These are phyloP conservation scores for Dipus sagitta DNA, from an alignment of 2,797 vertebrate genomes.

Conservation along the genomic window DNA sequence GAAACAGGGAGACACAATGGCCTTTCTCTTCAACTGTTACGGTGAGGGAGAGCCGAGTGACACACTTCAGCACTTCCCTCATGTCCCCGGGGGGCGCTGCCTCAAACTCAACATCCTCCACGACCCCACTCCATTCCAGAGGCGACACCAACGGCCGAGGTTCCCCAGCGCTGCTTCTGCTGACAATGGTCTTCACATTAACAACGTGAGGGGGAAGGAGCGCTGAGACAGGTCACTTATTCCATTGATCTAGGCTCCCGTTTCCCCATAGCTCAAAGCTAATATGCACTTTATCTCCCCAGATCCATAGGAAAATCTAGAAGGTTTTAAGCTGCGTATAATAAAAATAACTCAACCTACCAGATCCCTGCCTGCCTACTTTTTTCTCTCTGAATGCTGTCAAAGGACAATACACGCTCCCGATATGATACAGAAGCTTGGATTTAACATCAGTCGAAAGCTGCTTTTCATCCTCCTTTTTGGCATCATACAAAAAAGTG, in stretches of 20 bases:
- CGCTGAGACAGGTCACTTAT: background rate
- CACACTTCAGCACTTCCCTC: background rate
- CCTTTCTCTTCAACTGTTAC: background rate
- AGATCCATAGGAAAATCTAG: constrained; percentile 6
- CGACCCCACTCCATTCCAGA: background rate
- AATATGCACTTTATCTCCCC: constrained; percentile 22
- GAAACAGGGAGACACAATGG: background rate
- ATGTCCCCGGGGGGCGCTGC: background rate
- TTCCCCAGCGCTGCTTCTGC: background rate
- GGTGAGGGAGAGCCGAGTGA: background rate
- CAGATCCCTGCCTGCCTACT: background rate
- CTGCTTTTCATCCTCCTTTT: background rate
- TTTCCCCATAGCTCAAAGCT: background rate
- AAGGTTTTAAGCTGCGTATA: background rate
- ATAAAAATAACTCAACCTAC: constrained; percentile 49
- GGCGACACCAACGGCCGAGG: background rate
- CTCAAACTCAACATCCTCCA: background rate
- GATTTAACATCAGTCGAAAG: background rate
- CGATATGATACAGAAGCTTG: background rate
- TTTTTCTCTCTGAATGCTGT: background rate
- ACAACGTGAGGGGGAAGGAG: background rate
- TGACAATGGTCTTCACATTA: background rate
- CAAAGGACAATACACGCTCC: background rate
- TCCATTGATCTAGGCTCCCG: background rate
- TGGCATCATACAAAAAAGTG: background rate